Evolutionary conservation across 2,113 vertebrate species (phyloP), one percentile per base, ranked within the genome.

Genomic region (Eira barbara): DNA sequence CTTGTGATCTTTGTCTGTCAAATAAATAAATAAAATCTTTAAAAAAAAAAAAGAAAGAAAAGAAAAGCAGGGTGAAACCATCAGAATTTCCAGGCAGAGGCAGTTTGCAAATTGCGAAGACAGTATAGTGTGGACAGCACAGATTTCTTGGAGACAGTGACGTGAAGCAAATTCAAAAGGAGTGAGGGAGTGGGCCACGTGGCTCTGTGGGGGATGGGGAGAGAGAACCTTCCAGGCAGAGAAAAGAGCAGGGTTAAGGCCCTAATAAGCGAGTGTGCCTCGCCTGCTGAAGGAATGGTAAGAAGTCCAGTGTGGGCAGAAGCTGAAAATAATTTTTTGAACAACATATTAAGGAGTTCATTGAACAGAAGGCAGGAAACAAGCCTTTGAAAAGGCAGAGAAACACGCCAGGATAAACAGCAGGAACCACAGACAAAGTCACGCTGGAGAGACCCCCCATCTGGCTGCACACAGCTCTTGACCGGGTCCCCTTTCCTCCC

Each of bases 391-490:
- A 86, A 69, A 86, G 49, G 5, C 31, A 47, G 29, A 78, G 49
- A 52, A 83, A 63, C 4, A 23, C 39, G 29, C 17, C 52, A 49
- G 34, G 23, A 76, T 18, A 39, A 34, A 45, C 4, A 31, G 17
- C 3, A 31, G 39, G 69, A 65, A 31, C n/a, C 59, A 55, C 25
- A 8, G 20, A 39, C 8, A 4, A 9, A 0, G 3, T 10, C 13
- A 42, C 69, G 17, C 27, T n/a, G 11, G 12, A 45, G n/a, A 3
- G 23, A 27, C 67, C 17, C 36, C 13, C 36, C 2, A 27, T 31
- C 27, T 69, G 47, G 7, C 15, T 7, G 3, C 49, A 7, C 5
- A 2, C 0, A 0, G 14, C 23, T 39, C 13, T 36, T 31, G 31
- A 4, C 47, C 2, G 0, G 31, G 21, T 7, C 29, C 4, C 10